phyloP scores from a whole-genome alignment of 2,888 invertebrate species.

The Lycocerus yunnanus region DNA sequence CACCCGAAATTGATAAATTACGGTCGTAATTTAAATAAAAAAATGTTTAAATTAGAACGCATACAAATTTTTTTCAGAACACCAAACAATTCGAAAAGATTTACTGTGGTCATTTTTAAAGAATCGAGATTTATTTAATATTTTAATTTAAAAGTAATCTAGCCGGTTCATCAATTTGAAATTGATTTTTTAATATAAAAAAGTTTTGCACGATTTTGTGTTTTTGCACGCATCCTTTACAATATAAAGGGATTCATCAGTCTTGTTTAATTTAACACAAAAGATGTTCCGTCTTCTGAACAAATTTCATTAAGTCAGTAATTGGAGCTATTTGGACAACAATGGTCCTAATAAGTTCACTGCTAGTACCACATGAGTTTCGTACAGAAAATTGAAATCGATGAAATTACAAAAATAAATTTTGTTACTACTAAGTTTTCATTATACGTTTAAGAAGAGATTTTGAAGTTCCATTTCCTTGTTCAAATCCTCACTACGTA shows the following conservation, averaged over 20 bases:
- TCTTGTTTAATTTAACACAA: background rate
- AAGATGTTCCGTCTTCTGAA: background rate
- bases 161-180: background rate
- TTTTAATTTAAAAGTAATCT: background rate
- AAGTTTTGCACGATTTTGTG: background rate
- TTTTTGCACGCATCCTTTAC: background rate
- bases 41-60: background rate
- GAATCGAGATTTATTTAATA: background rate
- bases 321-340: background rate
- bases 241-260: background rate
- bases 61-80: background rate
- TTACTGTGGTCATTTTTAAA: background rate
- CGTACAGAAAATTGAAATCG: background rate
- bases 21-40: background rate
- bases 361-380: background rate
- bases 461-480: constrained; percentile 18
- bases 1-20: background rate
- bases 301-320: background rate
- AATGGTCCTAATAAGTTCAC: background rate
- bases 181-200: background rate
- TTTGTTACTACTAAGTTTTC: background rate
- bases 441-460: constrained; percentile 1
- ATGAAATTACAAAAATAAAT: background rate
- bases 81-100: background rate
- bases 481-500: constrained; percentile 21